These are phyloP conservation scores for Synanthedon andrenaeformis DNA, from an alignment of 2,888 invertebrate species.

Conservation along the genomic window DNA sequence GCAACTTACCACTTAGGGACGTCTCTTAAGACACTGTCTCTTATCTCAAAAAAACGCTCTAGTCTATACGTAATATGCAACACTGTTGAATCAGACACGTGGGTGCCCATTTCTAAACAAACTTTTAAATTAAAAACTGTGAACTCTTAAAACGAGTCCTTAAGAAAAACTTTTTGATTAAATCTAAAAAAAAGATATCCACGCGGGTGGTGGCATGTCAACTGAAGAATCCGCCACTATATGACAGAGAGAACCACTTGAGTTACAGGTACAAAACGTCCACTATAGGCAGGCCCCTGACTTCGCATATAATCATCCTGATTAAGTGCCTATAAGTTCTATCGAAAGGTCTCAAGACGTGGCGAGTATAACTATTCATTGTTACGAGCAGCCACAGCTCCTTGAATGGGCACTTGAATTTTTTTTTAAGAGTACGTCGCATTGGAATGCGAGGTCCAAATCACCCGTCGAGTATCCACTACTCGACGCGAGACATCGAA, in stretches of 20 bases:
- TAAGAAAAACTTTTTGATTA: not conserved
- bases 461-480: slow-evolving; percentile 29
- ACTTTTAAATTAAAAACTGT: too few relatives aligned
- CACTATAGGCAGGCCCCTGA: slow-evolving; percentile 25
- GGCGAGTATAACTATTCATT: slow-evolving; percentile 27
- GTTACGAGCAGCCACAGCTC: slow-evolving; percentile 37
- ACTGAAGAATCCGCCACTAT: slow-evolving; percentile 21
- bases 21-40: too few relatives aligned
- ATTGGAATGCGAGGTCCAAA: slow-evolving; percentile 44
- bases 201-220: slow-evolving; percentile 9
- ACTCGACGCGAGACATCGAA: slow-evolving; percentile 12
- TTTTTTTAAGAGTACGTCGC: slow-evolving; percentile 23
- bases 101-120: too few relatives aligned
- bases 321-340: slow-evolving; percentile 25
- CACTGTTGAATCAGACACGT: too few relatives aligned
- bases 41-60: too few relatives aligned
- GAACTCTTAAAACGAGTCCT: too few relatives aligned
- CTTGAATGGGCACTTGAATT: slow-evolving; percentile 51
- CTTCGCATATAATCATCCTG: slow-evolving; percentile 14
- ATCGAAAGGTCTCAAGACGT: slow-evolving; percentile 25
- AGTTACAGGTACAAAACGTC: slow-evolving; percentile 15
- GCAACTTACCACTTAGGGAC: too few relatives aligned
- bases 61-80: too few relatives aligned
- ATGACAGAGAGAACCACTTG: slow-evolving; percentile 27
- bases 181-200: not conserved